Percentiles rank a stretch among this genome's conserved stretches.
Evolutionary conservation across 2,888 invertebrate species (phyloP).

Genomic region (Mesoligia furuncula): DNA sequence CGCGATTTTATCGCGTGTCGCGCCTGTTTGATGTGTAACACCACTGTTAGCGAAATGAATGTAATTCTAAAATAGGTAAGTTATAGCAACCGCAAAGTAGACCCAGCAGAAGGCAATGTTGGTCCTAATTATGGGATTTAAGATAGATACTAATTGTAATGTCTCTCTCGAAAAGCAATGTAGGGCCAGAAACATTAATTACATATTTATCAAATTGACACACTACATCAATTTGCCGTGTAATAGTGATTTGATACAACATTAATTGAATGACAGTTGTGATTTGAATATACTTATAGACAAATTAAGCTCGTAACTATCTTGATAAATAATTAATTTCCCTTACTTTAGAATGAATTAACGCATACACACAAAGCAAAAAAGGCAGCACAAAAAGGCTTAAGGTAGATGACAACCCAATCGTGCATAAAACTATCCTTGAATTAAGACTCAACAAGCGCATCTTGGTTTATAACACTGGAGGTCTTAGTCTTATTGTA

Average conservation of each 20-base stretch:
- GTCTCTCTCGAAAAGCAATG: too few species aligned
- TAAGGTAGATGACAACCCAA: conserved; percentile 15
- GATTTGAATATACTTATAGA: not conserved
- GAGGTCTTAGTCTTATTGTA: conserved; percentile 39
- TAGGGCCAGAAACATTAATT: too few species aligned
- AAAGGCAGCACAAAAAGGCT: not conserved
- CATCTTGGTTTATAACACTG: conserved; percentile 30
- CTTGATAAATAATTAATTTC: not conserved
- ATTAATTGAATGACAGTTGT: not conserved
- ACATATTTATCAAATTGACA: not conserved
- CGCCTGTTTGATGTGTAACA: not conserved
- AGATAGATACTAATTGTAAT: too few species aligned
- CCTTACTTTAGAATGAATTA: not conserved
- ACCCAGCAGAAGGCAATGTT: not conserved
- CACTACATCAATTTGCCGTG: too few species aligned
- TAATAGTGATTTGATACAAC: not conserved
- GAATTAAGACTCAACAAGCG: conserved; percentile 47
- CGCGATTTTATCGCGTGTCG: too few species aligned
- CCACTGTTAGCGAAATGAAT: not conserved
- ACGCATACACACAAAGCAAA: too few species aligned
- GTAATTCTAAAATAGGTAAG: not conserved
- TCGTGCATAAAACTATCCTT: conserved; percentile 49
- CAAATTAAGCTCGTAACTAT: not conserved
- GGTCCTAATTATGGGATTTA: not conserved
- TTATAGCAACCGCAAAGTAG: not conserved